Conservation (phyloP, 1,140 invertebrate species). For the Steinernema khuongi region DNA sequence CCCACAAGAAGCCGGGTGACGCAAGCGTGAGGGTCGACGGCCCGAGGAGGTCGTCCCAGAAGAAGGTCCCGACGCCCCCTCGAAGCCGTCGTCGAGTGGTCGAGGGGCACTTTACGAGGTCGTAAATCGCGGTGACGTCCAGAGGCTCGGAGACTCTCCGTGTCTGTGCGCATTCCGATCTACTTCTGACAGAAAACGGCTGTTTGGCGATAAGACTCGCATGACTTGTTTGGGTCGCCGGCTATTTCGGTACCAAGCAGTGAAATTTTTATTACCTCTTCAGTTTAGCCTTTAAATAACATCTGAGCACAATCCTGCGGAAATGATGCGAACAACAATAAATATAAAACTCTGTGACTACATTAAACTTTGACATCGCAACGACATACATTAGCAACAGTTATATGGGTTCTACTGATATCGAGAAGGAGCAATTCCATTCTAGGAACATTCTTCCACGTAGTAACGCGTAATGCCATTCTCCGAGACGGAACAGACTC, state of each 20-base stretch:
- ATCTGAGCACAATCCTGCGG: not conserved
- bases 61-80: too few relatives aligned
- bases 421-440: not conserved
- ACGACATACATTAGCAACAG: not conserved
- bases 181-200: not conserved
- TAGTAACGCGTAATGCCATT: not conserved
- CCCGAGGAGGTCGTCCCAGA: too few relatives aligned
- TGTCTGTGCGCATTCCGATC: constrained; percentile 4
- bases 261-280: not conserved
- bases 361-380: not conserved
- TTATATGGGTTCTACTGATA: too few relatives aligned
- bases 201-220: not conserved
- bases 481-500: not conserved
- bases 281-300: not conserved
- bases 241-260: not conserved
- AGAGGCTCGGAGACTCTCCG: not conserved
- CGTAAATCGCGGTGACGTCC: not conserved
- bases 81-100: too few relatives aligned
- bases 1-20: not conserved
- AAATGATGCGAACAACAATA: constrained; percentile 1
- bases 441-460: not conserved
- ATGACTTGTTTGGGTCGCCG: not conserved
- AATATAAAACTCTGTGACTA: constrained; percentile 6
- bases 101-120: not conserved
- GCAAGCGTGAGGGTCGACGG: too few relatives aligned